Percentiles rank a stretch among this genome's conserved stretches.
Evolutionary conservation across 2,113 vertebrate genomes (phyloP).

Genomic region (Perognathus longimembris): DNA sequence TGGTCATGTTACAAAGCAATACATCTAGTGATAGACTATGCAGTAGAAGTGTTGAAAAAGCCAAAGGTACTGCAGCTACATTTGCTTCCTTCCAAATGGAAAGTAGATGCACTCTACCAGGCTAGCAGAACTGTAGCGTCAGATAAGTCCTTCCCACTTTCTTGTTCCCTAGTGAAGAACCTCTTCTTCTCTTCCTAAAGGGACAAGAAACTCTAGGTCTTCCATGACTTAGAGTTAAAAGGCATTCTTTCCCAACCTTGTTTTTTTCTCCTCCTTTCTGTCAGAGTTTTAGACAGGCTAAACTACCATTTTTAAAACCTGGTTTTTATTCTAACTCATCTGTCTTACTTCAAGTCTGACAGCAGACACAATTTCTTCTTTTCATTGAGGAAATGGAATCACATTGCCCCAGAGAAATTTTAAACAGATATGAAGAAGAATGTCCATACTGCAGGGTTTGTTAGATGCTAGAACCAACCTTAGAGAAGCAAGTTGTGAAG

Average conservation of each 20-base stretch:
- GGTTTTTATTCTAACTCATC: slow-evolving; percentile 59
- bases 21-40: not conserved
- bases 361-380: slow-evolving; percentile 51
- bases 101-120: slow-evolving; percentile 52
- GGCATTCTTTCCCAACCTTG: not conserved
- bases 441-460: slow-evolving; percentile 13
- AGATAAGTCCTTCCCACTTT: slow-evolving; percentile 45
- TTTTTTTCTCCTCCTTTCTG: not conserved
- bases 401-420: slow-evolving; percentile 47
- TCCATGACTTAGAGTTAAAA: not conserved
- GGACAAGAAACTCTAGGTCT: not conserved
- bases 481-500: not conserved
- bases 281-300: not conserved
- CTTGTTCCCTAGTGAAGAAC: not conserved
- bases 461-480: slow-evolving; percentile 11
- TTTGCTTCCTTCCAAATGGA: slow-evolving; percentile 41
- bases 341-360: slow-evolving; percentile 53
- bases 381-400: slow-evolving; percentile 61
- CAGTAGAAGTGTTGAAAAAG: slow-evolving; percentile 29
- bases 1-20: too few species aligned
- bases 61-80: not conserved
- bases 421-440: slow-evolving; percentile 46
- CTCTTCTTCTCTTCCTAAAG: not conserved
- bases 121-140: slow-evolving; percentile 12
- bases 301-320: slow-evolving; percentile 2